Base-by-base conservation (phyloP, 2,888 invertebrate species). In the Cryptops parisi region DNA sequence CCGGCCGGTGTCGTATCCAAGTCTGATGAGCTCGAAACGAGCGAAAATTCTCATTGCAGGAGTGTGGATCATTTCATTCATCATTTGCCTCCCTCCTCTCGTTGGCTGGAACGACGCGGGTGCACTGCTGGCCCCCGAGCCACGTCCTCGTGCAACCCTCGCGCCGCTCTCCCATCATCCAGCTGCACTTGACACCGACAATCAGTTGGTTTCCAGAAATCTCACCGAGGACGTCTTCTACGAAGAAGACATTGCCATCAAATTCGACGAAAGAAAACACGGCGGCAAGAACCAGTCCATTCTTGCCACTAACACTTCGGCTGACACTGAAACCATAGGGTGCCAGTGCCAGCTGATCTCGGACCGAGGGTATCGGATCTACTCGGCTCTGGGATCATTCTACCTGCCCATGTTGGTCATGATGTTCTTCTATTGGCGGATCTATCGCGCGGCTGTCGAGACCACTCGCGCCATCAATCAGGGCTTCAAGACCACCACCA, bases 321-420 rank as follows among this genome's bases (percentile, higher is more conserved):
- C 33, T 33, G 9, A 15, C 33, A 15, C 9, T 9, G 33, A 15
- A 53, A 4, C 12, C 5, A 38, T 41, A 1, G 51, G 26, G 9
- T 84, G 84, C 82, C 84, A 82, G 60, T 93, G 91, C 66, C 88
- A 89, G 69, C 78, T 93, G 59, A 91, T 89, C 64, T 88, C 88
- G 72, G 90, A 91, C 68, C 83, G 85, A 46, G 91, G 91, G 52
- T 97, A 97, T 75, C 91, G 96, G 53, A 83, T 97, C 53, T 94
- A 94, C 73, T 93, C 93, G 2, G 94, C 96, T 0, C 77, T 96
- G 23, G 96, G 96, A n/a, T 93, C 93, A 58, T 96, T 96, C 78
- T 96, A 89, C 73, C 83, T 94, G 26, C 96, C 96, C 40, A 93
- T 93, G 90, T 81, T 91, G 63, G 89, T 96, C 61, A 96, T 96